phyloP scores from a whole-genome alignment of 35 echinoderm and acorn worm genomes.

The Hemicentrotus pulcherrimus region DNA sequence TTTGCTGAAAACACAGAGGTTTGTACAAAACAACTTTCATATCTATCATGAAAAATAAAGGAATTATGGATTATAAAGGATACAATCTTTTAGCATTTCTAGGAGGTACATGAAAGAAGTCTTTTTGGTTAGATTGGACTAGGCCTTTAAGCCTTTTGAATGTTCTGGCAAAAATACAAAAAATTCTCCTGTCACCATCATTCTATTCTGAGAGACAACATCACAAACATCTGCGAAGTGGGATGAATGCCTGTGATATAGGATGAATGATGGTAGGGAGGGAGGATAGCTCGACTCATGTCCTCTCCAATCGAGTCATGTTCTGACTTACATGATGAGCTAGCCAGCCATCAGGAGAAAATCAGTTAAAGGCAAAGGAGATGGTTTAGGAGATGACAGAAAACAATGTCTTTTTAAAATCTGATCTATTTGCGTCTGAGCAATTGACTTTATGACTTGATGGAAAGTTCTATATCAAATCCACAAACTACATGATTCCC shows the following conservation, averaged over 20 bases:
- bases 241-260: neutral
- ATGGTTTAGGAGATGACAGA: too few relatives aligned
- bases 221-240: neutral
- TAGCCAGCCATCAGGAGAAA: neutral
- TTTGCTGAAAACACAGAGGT: too few relatives aligned
- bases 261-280: neutral
- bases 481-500: too few relatives aligned
- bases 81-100: too few relatives aligned
- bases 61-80: too few relatives aligned
- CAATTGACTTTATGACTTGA: too few relatives aligned
- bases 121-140: neutral
- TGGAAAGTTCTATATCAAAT: too few relatives aligned
- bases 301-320: neutral
- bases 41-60: too few relatives aligned
- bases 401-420: too few relatives aligned
- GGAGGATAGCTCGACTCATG: neutral
- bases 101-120: too few relatives aligned
- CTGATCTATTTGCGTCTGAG: too few relatives aligned
- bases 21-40: too few relatives aligned
- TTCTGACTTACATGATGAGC: neutral
- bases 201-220: neutral
- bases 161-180: neutral
- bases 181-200: neutral
- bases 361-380: neutral
- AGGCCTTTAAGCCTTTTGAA: neutral